Conservation (phyloP, 2,113 vertebrate species). For the Forbesichthys agassizii region DNA sequence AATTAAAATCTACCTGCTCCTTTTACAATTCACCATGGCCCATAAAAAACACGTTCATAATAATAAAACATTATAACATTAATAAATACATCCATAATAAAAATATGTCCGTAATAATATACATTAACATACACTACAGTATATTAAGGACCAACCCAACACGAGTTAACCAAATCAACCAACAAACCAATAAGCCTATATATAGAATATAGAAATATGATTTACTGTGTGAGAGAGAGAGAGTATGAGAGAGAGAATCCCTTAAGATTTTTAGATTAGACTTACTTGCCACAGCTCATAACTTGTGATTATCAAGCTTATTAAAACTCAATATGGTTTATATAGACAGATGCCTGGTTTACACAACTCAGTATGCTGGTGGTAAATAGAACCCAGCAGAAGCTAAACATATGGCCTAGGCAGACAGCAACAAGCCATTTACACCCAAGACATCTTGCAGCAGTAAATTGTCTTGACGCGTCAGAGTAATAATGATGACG, state of each 20-base stretch:
- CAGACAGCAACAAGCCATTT: not conserved
- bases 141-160: too few species aligned
- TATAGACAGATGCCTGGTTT: constrained; percentile 12
- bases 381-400: constrained; percentile 14
- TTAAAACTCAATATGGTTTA: constrained; percentile 12
- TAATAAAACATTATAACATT: too few species aligned
- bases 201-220: not conserved
- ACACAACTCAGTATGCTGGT: not conserved
- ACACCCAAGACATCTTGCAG: not conserved
- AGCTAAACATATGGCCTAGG: not conserved
- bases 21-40: not conserved
- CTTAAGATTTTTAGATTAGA: too few species aligned
- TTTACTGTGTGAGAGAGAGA: not conserved
- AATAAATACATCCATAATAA: too few species aligned
- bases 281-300: constrained; percentile 8
- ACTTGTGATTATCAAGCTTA: constrained; percentile 19
- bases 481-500: not conserved
- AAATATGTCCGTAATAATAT: too few species aligned
- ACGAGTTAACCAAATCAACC: too few species aligned
- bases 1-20: not conserved
- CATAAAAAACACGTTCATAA: too few species aligned
- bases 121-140: too few species aligned
- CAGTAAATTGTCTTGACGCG: not conserved
- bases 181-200: too few species aligned
- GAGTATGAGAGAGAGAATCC: not conserved